Evolutionary conservation across 2,888 invertebrate species (phyloP).

Genomic region (Rutpela maculata): DNA sequence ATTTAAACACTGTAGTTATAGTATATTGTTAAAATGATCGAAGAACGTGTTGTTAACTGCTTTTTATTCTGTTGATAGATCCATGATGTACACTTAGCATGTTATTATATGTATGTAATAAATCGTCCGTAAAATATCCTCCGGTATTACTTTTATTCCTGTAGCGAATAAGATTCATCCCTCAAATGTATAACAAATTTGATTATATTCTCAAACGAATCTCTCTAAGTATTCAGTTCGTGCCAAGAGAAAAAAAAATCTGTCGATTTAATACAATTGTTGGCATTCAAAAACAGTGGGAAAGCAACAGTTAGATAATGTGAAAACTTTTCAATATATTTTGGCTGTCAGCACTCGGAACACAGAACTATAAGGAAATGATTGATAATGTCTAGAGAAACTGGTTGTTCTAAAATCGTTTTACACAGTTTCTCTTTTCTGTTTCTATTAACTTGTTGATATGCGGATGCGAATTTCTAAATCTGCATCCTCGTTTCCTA

Average conservation of each 20-base stretch:
- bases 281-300: conserved; percentile 9
- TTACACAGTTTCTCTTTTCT: conserved; percentile 15
- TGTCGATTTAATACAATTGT: conserved; percentile 3
- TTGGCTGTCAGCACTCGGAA: conserved; percentile 18
- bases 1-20: no score
- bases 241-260: not conserved
- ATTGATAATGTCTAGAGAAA: conserved; percentile 39
- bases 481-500: no score
- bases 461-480: not conserved
- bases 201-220: not conserved
- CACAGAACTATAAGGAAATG: conserved; percentile 31
- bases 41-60: no score
- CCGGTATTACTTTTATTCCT: not conserved
- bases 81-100: no score
- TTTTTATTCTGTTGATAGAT: no score
- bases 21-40: no score
- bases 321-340: conserved; percentile 42
- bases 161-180: not conserved
- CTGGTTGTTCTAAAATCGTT: conserved; percentile 14
- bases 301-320: conserved; percentile 51
- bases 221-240: not conserved
- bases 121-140: not conserved
- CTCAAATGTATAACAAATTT: not conserved
- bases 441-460: conserved; percentile 7
- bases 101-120: no score